Percentiles rank a stretch among this genome's conserved stretches.
These are phyloP conservation scores for Limenitis camilla DNA, from an alignment of 2,888 invertebrate genomes.

Conservation along the genomic window DNA sequence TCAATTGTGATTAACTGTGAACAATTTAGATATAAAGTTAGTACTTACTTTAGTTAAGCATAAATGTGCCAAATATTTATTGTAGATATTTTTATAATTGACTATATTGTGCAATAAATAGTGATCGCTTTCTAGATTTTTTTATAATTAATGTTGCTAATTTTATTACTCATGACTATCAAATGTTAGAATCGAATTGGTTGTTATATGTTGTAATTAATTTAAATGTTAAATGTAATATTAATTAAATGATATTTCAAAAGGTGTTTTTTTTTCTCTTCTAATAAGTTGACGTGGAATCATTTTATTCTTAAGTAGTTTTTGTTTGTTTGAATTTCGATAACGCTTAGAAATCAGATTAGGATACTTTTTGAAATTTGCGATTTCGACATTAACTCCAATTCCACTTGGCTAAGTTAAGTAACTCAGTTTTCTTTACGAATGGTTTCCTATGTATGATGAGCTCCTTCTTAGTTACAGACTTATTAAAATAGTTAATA, in stretches of 20 bases:
- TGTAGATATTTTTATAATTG: conserved; percentile 8
- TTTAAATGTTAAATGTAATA: conserved; percentile 12
- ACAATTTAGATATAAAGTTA: conserved; percentile 11
- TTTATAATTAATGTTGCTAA: background rate
- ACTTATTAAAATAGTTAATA: too few relatives aligned
- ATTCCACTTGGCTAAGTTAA: too few relatives aligned
- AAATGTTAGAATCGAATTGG: conserved; percentile 10
- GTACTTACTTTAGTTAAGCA: conserved; percentile 9
- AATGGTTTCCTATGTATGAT: too few relatives aligned
- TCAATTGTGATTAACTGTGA: conserved; percentile 15
- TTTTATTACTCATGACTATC: conserved; percentile 1
- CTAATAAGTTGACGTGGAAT: too few relatives aligned
- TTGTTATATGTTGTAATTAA: conserved; percentile 14
- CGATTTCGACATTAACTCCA: too few relatives aligned
- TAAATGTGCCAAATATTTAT: conserved; percentile 30
- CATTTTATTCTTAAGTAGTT: too few relatives aligned
- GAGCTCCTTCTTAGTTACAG: too few relatives aligned
- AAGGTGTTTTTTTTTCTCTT: background rate
- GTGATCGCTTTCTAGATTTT: background rate
- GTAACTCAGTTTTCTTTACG: too few relatives aligned
- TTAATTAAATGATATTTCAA: conserved; percentile 6
- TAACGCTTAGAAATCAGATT: too few relatives aligned
- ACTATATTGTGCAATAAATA: conserved; percentile 14
- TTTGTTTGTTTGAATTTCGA: too few relatives aligned
- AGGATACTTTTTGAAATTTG: too few relatives aligned